These are phyloP conservation scores for Hydroisotoma schaefferi DNA, from an alignment of 2,888 invertebrate genomes.

Conservation along the genomic window DNA sequence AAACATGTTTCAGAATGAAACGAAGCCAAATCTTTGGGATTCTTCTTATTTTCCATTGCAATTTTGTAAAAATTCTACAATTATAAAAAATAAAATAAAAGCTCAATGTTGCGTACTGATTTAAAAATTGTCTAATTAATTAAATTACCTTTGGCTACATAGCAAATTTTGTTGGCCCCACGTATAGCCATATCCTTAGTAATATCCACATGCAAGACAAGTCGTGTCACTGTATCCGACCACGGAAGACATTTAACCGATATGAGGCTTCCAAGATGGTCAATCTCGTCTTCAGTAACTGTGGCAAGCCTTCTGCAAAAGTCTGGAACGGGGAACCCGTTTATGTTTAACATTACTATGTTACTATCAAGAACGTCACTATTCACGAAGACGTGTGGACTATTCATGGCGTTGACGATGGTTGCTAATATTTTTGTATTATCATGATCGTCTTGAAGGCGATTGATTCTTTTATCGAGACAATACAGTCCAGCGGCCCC, in stretches of 20 bases:
- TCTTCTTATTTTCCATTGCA: too few species aligned
- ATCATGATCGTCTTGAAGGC: conserved; percentile 70
- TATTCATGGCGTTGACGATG: conserved; percentile 58
- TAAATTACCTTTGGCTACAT: conserved; percentile 55
- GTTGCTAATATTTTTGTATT: conserved; percentile 65
- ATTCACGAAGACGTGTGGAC: conserved; percentile 63
- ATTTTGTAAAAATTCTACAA: too few species aligned
- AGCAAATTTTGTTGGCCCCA: conserved; percentile 67
- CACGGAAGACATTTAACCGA: conserved; percentile 54
- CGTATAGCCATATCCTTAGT: conserved; percentile 62
- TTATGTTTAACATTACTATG: conserved; percentile 64
- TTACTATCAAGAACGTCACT: conserved; percentile 65
- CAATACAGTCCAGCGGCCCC: conserved; percentile 86
- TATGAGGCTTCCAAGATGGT: conserved; percentile 20
- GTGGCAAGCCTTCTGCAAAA: conserved; percentile 59
- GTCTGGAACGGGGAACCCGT: conserved; percentile 57
- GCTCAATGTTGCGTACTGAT: too few species aligned
- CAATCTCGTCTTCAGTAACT: conserved; percentile 53
- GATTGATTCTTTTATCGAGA: conserved; percentile 66
- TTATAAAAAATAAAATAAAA: too few species aligned
- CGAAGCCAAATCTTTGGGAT: too few species aligned
- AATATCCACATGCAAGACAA: conserved; percentile 70
- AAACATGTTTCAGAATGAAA: too few species aligned
- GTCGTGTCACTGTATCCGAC: conserved; percentile 61
- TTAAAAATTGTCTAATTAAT: too few species aligned